Evolutionary conservation across 2,113 vertebrate genomes (phyloP).

Genomic region (Fregata magnificens): DNA sequence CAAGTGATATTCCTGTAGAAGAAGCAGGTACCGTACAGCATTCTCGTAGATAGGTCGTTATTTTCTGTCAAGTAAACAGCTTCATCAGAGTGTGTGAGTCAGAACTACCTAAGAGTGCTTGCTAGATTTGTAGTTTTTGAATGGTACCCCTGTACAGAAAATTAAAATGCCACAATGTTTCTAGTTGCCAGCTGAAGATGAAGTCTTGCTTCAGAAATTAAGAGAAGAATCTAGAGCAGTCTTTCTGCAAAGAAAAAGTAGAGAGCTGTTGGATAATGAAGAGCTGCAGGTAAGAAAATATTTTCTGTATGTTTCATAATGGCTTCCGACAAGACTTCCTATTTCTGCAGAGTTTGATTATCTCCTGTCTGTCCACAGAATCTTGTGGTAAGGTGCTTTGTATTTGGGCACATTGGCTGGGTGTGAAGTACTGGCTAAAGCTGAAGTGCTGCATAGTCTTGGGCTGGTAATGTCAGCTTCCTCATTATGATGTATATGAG

Average conservation of each 20-base stretch:
- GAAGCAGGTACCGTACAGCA: neutral
- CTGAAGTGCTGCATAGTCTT: neutral
- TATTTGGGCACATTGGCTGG: neutral
- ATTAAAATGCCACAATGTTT: neutral
- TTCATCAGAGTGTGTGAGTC: neutral
- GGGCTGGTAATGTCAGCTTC: neutral
- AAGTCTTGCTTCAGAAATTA: constrained; percentile 93
- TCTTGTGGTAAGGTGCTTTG: neutral
- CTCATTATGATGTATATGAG: accelerated
- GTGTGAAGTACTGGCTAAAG: neutral
- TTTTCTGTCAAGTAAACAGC: neutral
- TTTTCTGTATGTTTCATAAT: neutral
- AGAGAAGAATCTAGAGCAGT: constrained; percentile 97
- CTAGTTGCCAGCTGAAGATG: constrained; percentile 95
- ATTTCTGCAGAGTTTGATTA: neutral
- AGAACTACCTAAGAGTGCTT: neutral
- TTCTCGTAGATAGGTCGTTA: neutral
- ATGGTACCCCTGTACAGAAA: neutral
- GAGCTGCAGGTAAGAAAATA: constrained; percentile 88
- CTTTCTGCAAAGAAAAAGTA: constrained; percentile 96
- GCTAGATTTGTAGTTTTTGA: neutral
- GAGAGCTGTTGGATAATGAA: constrained; percentile 95
- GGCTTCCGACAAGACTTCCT: neutral
- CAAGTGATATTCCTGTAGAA: neutral
- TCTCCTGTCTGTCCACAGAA: neutral